Evolutionary conservation across 1,140 invertebrate genomes (phyloP).

Genomic region (Hycleus phaleratus): DNA sequence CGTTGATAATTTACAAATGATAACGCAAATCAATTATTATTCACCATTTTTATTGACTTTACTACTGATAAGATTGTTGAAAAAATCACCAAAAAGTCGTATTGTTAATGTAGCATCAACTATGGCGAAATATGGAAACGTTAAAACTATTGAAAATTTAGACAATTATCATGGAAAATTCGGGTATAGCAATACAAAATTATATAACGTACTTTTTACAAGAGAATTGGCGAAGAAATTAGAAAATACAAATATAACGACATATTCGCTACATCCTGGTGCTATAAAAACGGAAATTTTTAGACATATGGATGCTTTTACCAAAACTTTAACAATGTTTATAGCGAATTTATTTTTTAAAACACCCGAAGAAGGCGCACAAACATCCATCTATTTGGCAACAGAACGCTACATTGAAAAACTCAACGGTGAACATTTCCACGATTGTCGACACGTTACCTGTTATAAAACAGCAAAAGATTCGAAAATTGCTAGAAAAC

Average conservation of each 20-base stretch:
- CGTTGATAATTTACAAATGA: constrained; percentile 44
- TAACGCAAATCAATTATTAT: constrained; percentile 48
- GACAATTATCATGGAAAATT: constrained; percentile 33
- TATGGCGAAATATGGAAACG: constrained; percentile 48
- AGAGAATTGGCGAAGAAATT: constrained; percentile 52
- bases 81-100: constrained; percentile 48
- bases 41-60: constrained; percentile 49
- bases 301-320: constrained; percentile 19
- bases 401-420: constrained; percentile 20
- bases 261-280: constrained; percentile 36
- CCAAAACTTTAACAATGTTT: constrained; percentile 1
- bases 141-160: constrained; percentile 56
- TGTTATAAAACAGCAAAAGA: constrained; percentile 13
- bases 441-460: constrained; percentile 18
- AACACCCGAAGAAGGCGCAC: constrained; percentile 29
- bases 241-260: constrained; percentile 41
- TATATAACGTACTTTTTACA: constrained; percentile 61
- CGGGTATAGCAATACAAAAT: constrained; percentile 58
- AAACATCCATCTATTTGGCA: constrained; percentile 28
- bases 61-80: constrained; percentile 48
- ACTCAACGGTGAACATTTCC: constrained; percentile 23
- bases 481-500: constrained; percentile 11
- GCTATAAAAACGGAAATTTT: constrained; percentile 35
- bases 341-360: constrained; percentile 17
- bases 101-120: constrained; percentile 64